Evolutionary conservation across 1,140 invertebrate genomes (phyloP).

Genomic region (Orussus abietinus): DNA sequence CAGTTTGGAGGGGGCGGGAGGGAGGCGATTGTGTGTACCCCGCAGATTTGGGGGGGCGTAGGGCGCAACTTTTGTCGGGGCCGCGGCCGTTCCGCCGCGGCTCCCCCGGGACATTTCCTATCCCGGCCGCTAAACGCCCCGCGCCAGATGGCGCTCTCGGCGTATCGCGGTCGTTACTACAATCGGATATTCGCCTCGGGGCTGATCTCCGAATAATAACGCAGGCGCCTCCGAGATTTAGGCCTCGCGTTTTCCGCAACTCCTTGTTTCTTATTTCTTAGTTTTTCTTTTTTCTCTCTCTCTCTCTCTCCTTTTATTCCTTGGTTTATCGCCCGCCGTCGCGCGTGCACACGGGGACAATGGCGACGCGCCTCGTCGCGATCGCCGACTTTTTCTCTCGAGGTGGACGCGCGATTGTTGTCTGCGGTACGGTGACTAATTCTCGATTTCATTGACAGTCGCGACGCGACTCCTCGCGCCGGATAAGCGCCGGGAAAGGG

Average conservation of each 20-base stretch:
- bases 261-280: constrained; percentile 29
- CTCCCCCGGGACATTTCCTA: constrained; percentile 23
- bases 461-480: too few species aligned
- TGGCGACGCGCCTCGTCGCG: too few species aligned
- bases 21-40: constrained; percentile 50
- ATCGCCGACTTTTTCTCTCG: too few species aligned
- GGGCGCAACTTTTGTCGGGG: constrained; percentile 20
- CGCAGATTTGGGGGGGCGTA: constrained; percentile 35
- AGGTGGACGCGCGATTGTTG: too few species aligned
- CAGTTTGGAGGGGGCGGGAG: constrained; percentile 46
- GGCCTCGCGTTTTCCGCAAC: too few species aligned
- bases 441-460: too few species aligned
- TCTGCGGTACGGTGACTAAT: too few species aligned
- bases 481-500: too few species aligned
- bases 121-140: constrained; percentile 23
- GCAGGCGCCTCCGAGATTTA: too few species aligned
- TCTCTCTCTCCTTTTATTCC: constrained; percentile 1
- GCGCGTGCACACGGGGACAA: too few species aligned
- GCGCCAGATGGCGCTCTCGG: constrained; percentile 41
- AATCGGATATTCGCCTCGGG: constrained; percentile 38
- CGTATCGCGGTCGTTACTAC: constrained; percentile 44
- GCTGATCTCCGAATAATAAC: constrained; percentile 49
- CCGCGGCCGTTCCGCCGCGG: too few species aligned
- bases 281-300: constrained; percentile 3
- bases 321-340: too few species aligned